Conservation (phyloP, 2,113 vertebrate species). For the Laterallus jamaicensis region DNA sequence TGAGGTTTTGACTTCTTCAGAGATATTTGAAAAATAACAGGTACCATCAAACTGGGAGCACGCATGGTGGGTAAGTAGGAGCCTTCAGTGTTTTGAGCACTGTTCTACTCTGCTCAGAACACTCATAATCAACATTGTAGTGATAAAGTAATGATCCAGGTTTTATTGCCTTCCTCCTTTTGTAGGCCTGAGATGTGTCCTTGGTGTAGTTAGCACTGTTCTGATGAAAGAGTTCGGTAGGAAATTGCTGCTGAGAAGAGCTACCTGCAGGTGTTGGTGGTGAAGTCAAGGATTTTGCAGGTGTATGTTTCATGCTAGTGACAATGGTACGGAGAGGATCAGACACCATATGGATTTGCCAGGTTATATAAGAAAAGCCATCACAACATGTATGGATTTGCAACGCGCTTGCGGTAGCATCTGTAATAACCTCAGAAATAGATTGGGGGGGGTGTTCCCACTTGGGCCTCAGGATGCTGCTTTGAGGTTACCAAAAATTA, state of each 20-base stretch:
- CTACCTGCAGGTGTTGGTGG: background rate
- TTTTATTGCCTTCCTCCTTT: background rate
- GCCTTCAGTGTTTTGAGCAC: background rate
- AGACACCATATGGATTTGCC: background rate
- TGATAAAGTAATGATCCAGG: background rate
- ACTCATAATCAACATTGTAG: background rate
- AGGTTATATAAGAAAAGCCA: background rate
- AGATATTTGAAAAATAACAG: background rate
- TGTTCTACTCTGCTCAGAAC: background rate
- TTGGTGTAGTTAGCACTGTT: background rate
- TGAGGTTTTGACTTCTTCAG: background rate
- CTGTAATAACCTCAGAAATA: background rate
- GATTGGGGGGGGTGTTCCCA: background rate
- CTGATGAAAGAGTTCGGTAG: background rate
- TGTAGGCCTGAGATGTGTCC: background rate
- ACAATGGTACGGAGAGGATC: background rate
- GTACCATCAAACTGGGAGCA: background rate
- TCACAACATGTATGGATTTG: background rate
- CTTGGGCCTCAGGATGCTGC: background rate
- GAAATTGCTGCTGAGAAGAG: background rate
- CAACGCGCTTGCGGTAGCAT: background rate
- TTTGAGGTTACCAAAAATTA: background rate
- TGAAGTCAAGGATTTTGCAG: background rate
- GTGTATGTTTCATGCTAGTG: background rate
- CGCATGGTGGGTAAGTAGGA: background rate